A percentile compares a stretch with the other conserved stretches of the same genome.
These are phyloP conservation scores for Odontomachus brunneus DNA, from an alignment of 1,140 invertebrate genomes.

Conservation along the genomic window DNA sequence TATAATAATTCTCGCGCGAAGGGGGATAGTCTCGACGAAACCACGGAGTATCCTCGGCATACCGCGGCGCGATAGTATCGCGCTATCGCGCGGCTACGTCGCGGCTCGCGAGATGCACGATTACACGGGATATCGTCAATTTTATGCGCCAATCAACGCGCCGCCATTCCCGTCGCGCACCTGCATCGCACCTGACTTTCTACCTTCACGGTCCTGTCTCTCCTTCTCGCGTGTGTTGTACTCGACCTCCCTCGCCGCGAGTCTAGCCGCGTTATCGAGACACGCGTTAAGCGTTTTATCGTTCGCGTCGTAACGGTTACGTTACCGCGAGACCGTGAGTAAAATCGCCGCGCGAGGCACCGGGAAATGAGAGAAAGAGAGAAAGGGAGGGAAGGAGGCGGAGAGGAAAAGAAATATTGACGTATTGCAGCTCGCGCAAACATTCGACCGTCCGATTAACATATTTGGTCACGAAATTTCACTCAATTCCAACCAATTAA, in stretches of 20 bases:
- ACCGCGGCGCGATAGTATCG: slow-evolving; percentile 15
- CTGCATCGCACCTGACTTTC: slow-evolving; percentile 45
- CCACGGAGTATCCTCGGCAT: background rate
- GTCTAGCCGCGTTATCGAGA: slow-evolving; percentile 25
- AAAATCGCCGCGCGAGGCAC: background rate
- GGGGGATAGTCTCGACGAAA: background rate
- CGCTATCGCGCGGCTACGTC: background rate
- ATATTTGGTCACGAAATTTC: no score
- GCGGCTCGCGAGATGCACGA: slow-evolving; percentile 33
- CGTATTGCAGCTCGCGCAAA: background rate
- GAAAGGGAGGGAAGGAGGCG: no score
- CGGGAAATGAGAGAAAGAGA: no score
- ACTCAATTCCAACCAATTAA: no score
- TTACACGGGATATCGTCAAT: slow-evolving; percentile 34
- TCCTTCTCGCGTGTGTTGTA: no score
- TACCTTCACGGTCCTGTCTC: slow-evolving; percentile 36
- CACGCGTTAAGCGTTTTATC: slow-evolving; percentile 31
- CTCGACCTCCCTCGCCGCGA: background rate
- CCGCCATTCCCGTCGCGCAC: slow-evolving; percentile 23
- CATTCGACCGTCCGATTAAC: background rate
- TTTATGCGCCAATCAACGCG: slow-evolving; percentile 42
- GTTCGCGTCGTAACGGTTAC: slow-evolving; percentile 33
- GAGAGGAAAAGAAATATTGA: background rate
- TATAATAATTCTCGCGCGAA: slow-evolving; percentile 23
- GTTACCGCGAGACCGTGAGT: background rate